Evolutionary conservation across 2,797 vertebrate species (phyloP).

Genomic region (Nyctalus aviator): DNA sequence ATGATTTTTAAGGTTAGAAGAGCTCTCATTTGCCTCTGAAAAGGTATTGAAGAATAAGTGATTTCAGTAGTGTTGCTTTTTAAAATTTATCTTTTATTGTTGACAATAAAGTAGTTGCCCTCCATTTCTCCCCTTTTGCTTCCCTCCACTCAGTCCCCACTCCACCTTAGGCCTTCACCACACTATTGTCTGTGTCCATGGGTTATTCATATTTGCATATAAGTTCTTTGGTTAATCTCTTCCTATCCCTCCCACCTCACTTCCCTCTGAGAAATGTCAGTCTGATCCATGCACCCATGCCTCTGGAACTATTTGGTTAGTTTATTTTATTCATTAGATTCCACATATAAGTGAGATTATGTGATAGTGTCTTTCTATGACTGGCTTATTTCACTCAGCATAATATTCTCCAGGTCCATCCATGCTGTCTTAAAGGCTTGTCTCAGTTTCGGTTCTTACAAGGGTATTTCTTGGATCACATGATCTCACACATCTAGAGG

Average conservation of each 20-base stretch:
- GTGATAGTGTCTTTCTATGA: background rate
- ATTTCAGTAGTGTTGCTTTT: slow-evolving; percentile 45
- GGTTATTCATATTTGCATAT: background rate
- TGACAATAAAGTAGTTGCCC: background rate
- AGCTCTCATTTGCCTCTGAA: slow-evolving; percentile 38
- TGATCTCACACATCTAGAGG: too few species aligned
- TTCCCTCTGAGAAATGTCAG: background rate
- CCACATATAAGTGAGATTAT: background rate
- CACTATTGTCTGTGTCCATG: background rate
- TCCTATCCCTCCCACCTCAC: background rate
- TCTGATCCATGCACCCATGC: background rate
- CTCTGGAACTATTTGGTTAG: background rate
- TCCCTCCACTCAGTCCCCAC: background rate
- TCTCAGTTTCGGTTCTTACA: too few species aligned
- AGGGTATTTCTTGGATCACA: too few species aligned
- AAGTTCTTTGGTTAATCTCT: background rate
- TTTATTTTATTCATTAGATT: background rate
- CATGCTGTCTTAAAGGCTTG: background rate
- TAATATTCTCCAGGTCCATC: background rate
- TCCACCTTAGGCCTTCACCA: background rate
- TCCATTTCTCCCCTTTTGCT: background rate
- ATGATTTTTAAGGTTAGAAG: slow-evolving; percentile 37
- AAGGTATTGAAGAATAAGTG: slow-evolving; percentile 33
- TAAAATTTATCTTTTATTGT: background rate
- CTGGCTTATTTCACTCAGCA: background rate